Conservation (phyloP, 2,797 vertebrate genomes). For the Rhinella marina region DNA sequence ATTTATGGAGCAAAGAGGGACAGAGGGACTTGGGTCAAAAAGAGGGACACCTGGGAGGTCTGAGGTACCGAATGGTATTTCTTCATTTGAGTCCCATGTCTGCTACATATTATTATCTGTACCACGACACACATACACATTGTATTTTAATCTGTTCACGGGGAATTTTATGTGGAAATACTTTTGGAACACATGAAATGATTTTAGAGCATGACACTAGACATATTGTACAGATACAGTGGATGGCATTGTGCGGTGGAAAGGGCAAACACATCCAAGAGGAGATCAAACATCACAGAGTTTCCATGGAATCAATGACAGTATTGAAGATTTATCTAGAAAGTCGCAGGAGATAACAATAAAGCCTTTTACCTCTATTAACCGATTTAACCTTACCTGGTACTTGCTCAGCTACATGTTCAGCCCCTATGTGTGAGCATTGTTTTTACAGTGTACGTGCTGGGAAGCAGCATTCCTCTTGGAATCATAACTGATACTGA, state of each 20-base stretch:
- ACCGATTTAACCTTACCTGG: slow-evolving; percentile 41
- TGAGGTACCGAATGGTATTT: not conserved
- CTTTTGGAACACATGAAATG: not conserved
- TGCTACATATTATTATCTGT: not conserved
- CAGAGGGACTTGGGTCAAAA: no score
- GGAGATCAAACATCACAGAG: slow-evolving; percentile 46
- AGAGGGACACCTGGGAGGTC: not conserved
- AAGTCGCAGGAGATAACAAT: slow-evolving; percentile 39
- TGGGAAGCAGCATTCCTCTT: slow-evolving; percentile 14
- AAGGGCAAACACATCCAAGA: slow-evolving; percentile 34
- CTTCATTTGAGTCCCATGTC: not conserved
- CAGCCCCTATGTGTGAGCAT: slow-evolving; percentile 33
- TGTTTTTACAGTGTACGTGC: slow-evolving; percentile 43
- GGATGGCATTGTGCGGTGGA: slow-evolving; percentile 23
- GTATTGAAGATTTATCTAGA: slow-evolving; percentile 33
- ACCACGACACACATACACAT: not conserved
- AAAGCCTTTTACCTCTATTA: slow-evolving; percentile 37
- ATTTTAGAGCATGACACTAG: slow-evolving; percentile 10
- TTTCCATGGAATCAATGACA: slow-evolving; percentile 52
- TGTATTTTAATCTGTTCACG: not conserved
- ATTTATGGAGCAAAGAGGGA: no score
- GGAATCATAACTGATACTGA: slow-evolving; percentile 24
- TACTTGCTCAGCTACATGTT: slow-evolving; percentile 18
- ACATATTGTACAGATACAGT: slow-evolving; percentile 34
- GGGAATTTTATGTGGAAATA: slow-evolving; percentile 14